Base-by-base conservation (phyloP, 2,113 vertebrate species). In the Catharus minimus region DNA sequence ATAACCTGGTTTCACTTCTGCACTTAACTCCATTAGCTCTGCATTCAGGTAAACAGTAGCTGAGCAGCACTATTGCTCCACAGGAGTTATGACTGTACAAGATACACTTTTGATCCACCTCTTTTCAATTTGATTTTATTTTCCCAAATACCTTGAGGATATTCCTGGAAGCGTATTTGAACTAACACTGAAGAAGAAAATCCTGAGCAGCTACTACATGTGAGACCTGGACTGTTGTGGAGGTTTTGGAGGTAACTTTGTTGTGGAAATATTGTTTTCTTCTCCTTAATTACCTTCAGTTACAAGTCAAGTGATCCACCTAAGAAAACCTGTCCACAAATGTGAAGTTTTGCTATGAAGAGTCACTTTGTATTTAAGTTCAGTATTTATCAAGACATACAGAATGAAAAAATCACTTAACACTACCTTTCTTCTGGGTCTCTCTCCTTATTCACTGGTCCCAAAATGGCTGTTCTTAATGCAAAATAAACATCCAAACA, bases 161-260 rank as follows among this genome's bases (percentile, higher is more conserved):
- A 58, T 30, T 65, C 33, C 43, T 52, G 14, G 23, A 60, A 56
- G 27, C 30, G 4, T 53, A 57, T 43, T 23, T 73, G 27, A 69
- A 66, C 32, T 28, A 13, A 76, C 27, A 55, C 15, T 32, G 15
- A 73, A 50, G 27, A 93, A 61, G 15, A 74, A 74, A 53, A 38
- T 7, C 20, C 27, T 21, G 46, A 56, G n/a, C 56, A 69, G 22
- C 56, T 68, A 21, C 46, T 64, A 65, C 26, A 23, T 4, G 4
- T 0, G 0, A 73, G 16, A 67, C 16, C 32, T 18, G 7, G 33
- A 36, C 24, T 32, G 8, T 4, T 30, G 15, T n/a, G 10, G n/a
- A 44, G 14, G 43, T n/a, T 50, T 71, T 39, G 10, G 38, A 72
- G 26, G 5, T 11, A 43, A 39, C 19, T 32, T 26, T 43, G 2